Evolutionary conservation across 2,113 vertebrate genomes (phyloP), one percentile per base, ranked within the genome.

Genomic region (Hyperoodon ampullatus): DNA sequence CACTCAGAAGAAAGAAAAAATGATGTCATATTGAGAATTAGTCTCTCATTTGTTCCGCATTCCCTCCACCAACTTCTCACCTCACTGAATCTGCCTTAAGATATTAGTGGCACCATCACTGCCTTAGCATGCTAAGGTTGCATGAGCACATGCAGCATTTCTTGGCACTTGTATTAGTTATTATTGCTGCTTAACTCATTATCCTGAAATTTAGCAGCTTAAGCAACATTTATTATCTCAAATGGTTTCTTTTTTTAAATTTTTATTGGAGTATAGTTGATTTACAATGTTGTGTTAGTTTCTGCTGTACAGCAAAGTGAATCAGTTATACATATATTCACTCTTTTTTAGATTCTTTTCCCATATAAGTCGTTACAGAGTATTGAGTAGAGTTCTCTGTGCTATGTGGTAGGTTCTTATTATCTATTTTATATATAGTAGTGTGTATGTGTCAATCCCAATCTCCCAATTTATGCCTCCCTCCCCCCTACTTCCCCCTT

Each of bases 81-180:
- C 18, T 95, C 42, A 87, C 18, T 88, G 60, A 91, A 58, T 93
- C 66, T 63, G 33, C 26, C 63, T 88, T 66, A 93, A 74, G 88
- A n/a, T 86, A 77, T 30, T 50, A 74, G 53, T 44, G 39, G 15
- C 44, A 42, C 2, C 24, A 1, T 89, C 65, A 50, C 12, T 30
- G 66, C 39, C 26, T 55, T 89, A 70, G 18, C 21, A 19, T 93
- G 60, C 50, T 23, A 93, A 18, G 7, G 33, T 83, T 92, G 13
- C 35, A 81, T 74, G 77, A 44, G 47, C 75, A 82, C 4, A 63
- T 9, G 24, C 30, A 44, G 0, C 82, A 39, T 44, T 78, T 90
- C 33, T 85, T 77, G 33, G 66, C 77, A 53, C 53, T 80, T 21
- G 77, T 77, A 47, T 71, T 68, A 58, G 55, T 88, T 80, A 63